Conservation (phyloP, 2,113 vertebrate genomes). For the Scolopax mira region DNA sequence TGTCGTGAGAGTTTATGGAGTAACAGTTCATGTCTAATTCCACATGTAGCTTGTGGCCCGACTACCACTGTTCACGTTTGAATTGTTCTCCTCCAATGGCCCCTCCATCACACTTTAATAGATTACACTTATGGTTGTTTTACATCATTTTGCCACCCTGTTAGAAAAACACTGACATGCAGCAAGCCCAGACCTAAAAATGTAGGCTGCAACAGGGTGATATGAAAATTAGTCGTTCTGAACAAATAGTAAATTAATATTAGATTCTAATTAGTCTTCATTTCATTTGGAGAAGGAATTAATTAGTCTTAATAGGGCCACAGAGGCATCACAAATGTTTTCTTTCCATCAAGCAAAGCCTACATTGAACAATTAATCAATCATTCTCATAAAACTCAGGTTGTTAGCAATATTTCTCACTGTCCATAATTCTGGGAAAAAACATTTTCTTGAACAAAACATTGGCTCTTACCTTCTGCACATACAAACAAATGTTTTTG, state of each 20-base stretch:
- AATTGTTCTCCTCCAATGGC: neutral
- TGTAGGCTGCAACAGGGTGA: neutral
- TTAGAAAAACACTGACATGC: neutral
- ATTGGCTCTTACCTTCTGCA: neutral
- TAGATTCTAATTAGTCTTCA: neutral
- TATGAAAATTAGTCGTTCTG: neutral
- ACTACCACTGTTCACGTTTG: neutral
- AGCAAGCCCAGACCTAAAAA: neutral
- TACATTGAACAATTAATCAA: neutral
- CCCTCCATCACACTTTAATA: neutral
- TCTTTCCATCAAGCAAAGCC: neutral
- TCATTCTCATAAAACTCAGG: neutral
- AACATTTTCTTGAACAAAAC: neutral
- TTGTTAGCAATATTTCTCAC: neutral
- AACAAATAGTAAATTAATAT: neutral
- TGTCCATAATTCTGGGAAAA: neutral
- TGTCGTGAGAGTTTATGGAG: neutral
- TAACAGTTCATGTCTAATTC: neutral
- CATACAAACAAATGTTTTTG: rapidly evolving
- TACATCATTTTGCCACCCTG: neutral
- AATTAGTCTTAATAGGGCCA: neutral
- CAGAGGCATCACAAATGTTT: neutral
- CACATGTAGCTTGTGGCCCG: neutral
- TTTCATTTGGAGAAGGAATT: neutral
- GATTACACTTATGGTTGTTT: neutral